Conservation (phyloP, 2,797 vertebrate species). For the Kryptolebias ocellatus region DNA sequence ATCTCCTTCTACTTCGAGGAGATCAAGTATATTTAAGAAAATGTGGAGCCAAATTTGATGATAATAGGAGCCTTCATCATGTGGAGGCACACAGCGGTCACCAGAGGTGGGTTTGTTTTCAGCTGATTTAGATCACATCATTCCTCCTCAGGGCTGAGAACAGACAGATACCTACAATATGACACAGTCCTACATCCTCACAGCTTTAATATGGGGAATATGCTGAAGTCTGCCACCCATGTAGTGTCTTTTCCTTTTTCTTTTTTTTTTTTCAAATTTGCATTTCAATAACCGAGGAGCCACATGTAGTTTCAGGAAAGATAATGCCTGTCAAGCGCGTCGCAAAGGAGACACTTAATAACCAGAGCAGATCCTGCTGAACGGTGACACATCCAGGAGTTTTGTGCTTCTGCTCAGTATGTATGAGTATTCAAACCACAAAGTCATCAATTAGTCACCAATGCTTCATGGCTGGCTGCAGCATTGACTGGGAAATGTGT, state of each 20-base stretch:
- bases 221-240: slow-evolving; percentile 68
- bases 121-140: slow-evolving; percentile 47
- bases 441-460: slow-evolving; percentile 68
- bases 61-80: not conserved
- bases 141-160: slow-evolving; percentile 22
- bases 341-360: slow-evolving; percentile 51
- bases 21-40: slow-evolving; percentile 38
- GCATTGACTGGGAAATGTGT: slow-evolving; percentile 51
- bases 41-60: slow-evolving; percentile 6
- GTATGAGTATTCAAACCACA: slow-evolving; percentile 69
- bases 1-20: slow-evolving; percentile 8
- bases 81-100: slow-evolving; percentile 2
- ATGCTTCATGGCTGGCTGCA: slow-evolving; percentile 43
- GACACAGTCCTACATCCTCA: slow-evolving; percentile 30
- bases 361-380: slow-evolving; percentile 46
- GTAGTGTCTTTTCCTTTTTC: slow-evolving; percentile 34
- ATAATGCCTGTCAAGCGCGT: slow-evolving; percentile 69
- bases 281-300: slow-evolving; percentile 72
- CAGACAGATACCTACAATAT: slow-evolving; percentile 32
- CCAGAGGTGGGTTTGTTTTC: slow-evolving; percentile 21
- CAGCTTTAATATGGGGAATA: slow-evolving; percentile 63
- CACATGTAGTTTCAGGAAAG: slow-evolving; percentile 54
- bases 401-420: slow-evolving; percentile 59
- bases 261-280: slow-evolving; percentile 60
- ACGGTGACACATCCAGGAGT: slow-evolving; percentile 49